Base-by-base conservation (phyloP, 2,888 invertebrate species). In the Patella pellucida region DNA sequence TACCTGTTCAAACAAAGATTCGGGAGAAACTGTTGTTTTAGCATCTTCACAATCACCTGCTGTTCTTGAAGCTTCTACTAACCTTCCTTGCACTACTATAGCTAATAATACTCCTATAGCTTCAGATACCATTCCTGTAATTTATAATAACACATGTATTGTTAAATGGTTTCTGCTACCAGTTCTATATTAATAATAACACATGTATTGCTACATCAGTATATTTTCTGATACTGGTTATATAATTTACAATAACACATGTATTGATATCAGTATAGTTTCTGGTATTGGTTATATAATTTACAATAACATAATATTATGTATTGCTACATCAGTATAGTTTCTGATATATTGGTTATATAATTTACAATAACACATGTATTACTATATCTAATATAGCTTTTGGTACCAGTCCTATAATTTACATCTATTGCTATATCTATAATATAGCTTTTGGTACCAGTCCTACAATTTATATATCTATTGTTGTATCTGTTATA, bases 71-170 rank as follows among this genome's bases (percentile, higher is more conserved):
- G 80, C 79, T 72, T 83, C 80, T n/a, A 88, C 84, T 70, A 88
- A 77, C 72, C 83, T 80, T 7, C 88, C 88, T 72, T 88, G 87
- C 19, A 88, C 82, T 9, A 86, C 78, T 15, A 86, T 86, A 19
- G 85, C 87, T 4, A 85, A 16, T 23, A 89, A 73, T 54, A 89
- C 86, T 50, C 88, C 88, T 1, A 84, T 52, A 9, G 87, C 86
- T 78, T 89, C 89, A 54, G 84, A 86, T 1, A 83, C 83, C 88
- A 89, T 89, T 76, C 89, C 89, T 89, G 72, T 9, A 71, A 52
- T 62, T 19, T 41, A 41, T 7, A 41, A 41, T 41, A 41, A 41
- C 23, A 27, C 62, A 23, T 56, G 1, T 41, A 3, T 16, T 16
- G 15, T 27, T 72, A 1, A 23, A 12, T 23, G 11, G 11, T 12